phyloP scores from a whole-genome alignment of 2,797 vertebrate species.

The Crypturellus tataupa region DNA sequence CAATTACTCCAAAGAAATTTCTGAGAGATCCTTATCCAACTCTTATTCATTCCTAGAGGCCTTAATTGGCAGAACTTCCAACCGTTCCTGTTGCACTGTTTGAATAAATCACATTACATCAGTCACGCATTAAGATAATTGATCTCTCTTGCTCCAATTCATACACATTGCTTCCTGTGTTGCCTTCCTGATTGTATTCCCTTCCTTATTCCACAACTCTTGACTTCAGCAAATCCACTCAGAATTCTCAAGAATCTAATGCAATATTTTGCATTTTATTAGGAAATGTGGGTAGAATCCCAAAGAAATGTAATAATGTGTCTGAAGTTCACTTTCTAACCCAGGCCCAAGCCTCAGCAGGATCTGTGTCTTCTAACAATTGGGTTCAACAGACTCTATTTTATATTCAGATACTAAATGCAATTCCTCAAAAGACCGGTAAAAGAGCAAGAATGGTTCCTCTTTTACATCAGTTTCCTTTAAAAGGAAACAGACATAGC shows the following conservation, averaged over 20 bases:
- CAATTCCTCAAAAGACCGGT: neutral
- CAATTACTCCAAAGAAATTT: neutral
- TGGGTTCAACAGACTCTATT: neutral
- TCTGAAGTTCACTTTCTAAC: neutral
- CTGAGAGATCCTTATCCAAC: neutral
- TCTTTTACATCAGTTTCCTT: neutral
- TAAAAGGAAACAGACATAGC: neutral
- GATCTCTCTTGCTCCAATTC: neutral
- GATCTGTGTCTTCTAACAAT: neutral
- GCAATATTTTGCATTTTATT: neutral
- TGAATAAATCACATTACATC: neutral
- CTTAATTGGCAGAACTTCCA: neutral
- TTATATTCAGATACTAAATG: neutral
- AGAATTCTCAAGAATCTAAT: constrained; percentile 11
- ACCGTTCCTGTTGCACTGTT: fast-evolving
- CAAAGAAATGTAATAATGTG: fast-evolving
- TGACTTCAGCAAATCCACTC: neutral
- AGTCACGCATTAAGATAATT: neutral
- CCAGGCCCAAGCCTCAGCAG: neutral
- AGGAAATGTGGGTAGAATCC: neutral
- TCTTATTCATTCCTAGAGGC: neutral
- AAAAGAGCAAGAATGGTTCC: neutral
- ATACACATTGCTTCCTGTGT: neutral
- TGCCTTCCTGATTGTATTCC: fast-evolving
- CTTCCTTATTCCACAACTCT: neutral